phyloP scores from a whole-genome alignment of 2,888 invertebrate species.

The Cybosia mesomella region DNA sequence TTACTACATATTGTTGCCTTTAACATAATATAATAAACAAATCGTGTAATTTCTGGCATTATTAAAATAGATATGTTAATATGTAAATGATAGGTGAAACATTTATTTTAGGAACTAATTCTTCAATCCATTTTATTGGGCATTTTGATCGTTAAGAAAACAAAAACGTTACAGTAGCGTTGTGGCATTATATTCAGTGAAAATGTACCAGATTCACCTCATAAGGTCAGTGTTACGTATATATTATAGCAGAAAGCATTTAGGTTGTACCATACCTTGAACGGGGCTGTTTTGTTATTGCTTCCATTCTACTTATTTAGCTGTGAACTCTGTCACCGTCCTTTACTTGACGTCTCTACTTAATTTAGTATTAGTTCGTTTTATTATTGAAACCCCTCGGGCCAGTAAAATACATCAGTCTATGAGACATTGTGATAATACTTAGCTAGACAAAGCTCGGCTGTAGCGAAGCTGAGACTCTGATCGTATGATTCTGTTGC shows the following conservation, averaged over 20 bases:
- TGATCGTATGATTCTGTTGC: constrained; percentile 65
- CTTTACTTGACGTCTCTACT: constrained; percentile 82
- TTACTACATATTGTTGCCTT: constrained; percentile 56
- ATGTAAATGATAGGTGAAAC: constrained; percentile 59
- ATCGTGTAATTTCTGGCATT: constrained; percentile 66
- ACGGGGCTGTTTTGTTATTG: constrained; percentile 73
- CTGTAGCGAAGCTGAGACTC: constrained; percentile 49
- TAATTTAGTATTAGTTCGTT: constrained; percentile 83
- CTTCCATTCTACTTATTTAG: constrained; percentile 66
- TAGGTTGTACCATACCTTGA: constrained; percentile 66
- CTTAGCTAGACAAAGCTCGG: constrained; percentile 70
- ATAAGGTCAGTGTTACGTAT: constrained; percentile 78
- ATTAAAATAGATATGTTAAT: constrained; percentile 59
- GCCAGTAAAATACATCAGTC: constrained; percentile 83
- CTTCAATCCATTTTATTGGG: constrained; percentile 65
- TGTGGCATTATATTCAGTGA: constrained; percentile 74
- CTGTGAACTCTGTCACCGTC: constrained; percentile 77
- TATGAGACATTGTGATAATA: constrained; percentile 85
- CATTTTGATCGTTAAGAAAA: constrained; percentile 65
- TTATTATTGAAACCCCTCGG: constrained; percentile 78
- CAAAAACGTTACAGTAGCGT: constrained; percentile 60
- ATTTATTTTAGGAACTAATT: constrained; percentile 63
- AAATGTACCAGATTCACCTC: constrained; percentile 74
- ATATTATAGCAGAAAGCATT: constrained; percentile 77
- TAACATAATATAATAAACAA: constrained; percentile 43